Percentiles rank a stretch among this genome's conserved stretches.
Evolutionary conservation across 2,113 vertebrate genomes (phyloP).

Genomic region (Pantherophis guttatus): DNA sequence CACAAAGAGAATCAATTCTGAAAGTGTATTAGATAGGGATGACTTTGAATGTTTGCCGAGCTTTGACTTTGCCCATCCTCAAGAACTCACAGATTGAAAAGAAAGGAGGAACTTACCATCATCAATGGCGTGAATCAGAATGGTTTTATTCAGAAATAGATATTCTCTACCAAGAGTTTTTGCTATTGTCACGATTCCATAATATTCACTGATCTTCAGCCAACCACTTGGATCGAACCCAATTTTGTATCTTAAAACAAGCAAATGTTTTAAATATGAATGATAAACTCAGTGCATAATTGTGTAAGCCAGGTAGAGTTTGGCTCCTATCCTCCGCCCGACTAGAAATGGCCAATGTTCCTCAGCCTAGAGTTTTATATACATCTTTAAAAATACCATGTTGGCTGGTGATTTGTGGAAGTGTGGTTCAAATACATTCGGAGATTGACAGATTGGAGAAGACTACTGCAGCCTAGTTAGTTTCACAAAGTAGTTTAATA

Average conservation of each 20-base stretch:
- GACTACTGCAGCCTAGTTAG: too few relatives aligned
- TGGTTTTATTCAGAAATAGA: slow-evolving; percentile 50
- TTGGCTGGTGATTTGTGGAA: background rate
- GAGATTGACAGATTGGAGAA: background rate
- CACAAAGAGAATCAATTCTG: background rate
- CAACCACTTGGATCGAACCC: slow-evolving; percentile 68
- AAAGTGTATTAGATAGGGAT: background rate
- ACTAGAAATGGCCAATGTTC: background rate
- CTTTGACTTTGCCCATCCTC: background rate
- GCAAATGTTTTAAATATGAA: background rate
- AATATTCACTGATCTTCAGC: slow-evolving; percentile 69
- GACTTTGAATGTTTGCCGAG: background rate
- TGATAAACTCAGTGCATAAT: background rate
- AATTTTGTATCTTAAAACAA: background rate
- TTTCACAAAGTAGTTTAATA: background rate
- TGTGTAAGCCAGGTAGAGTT: background rate
- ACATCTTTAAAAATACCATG: background rate
- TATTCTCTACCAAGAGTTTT: slow-evolving; percentile 76
- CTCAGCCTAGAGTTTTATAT: background rate
- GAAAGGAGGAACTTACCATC: slow-evolving; percentile 63
- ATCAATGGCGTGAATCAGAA: slow-evolving; percentile 68
- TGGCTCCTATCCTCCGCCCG: background rate
- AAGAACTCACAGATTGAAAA: background rate
- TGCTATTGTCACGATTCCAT: slow-evolving; percentile 65
- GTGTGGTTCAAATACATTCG: too few relatives aligned